Percentiles rank a stretch among this genome's conserved stretches.
Conservation (phyloP, 2,888 invertebrate genomes). For the Sepioteuthis lessoniana region DNA sequence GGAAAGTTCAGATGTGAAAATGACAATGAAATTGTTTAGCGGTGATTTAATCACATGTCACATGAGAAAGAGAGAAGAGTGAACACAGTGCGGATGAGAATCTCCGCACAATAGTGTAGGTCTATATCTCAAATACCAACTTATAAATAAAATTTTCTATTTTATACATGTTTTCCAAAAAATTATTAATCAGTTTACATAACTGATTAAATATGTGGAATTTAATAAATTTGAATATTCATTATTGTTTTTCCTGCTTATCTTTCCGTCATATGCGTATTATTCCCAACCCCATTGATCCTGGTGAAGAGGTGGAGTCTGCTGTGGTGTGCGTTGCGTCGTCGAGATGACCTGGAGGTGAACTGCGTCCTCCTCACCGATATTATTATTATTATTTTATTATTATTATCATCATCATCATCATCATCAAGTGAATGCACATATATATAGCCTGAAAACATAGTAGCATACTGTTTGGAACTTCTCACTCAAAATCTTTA, state of each 20-base stretch:
- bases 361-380: background rate
- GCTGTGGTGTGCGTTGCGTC: background rate
- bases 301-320: constrained; percentile 45
- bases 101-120: background rate
- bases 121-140: background rate
- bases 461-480: background rate
- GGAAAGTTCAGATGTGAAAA: background rate
- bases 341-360: constrained; percentile 38
- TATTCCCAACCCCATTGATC: constrained; percentile 38
- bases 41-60: background rate
- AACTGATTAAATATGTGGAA: background rate
- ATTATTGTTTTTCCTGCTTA: background rate
- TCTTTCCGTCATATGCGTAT: constrained; percentile 43
- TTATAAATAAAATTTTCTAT: background rate
- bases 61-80: background rate
- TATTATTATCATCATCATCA: background rate
- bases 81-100: background rate
- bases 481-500: background rate
- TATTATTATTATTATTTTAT: background rate
- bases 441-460: background rate
- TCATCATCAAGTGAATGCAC: background rate
- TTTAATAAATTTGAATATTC: background rate
- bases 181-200: background rate
- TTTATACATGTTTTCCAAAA: background rate
- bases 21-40: background rate